Evolutionary conservation across 2,113 vertebrate species (phyloP), one percentile per base, ranked within the genome.

Genomic region (Lasiurus borealis): DNA sequence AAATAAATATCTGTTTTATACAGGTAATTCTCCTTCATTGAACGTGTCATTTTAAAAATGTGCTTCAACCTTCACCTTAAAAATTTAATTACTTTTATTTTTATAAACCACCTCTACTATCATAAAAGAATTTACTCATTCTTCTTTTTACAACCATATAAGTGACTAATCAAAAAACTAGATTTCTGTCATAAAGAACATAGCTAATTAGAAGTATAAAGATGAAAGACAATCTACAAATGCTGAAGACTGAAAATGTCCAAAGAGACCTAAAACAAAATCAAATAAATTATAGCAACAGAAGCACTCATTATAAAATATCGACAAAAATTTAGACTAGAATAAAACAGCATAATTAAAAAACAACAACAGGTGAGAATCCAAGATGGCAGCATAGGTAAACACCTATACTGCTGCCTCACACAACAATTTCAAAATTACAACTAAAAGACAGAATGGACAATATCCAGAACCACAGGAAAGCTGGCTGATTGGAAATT

Each of bases 161-260:
- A 93, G 89, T 75, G 19, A 78, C 36, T 52, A 88, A 71, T 23
- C 23, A 69, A 76, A 93, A 96, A 78, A 34, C 15, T 21, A 54
- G 1, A 80, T 66, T 57, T 95, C 25, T 73, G 31, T 31, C 29
- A 88, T 66, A 95, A 85, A 73, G 31, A 76, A 76, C 25, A 72
- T 44, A 95, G 80, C n/a, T 80, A 90, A 91, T 64, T 82, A 72
- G 2, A 72, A 72, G 34, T 84, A 62, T 52, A 59, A 95, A 88
- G 82, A 52, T 90, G 11, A 92, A 97, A 93, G 84, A 18, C 9
- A 44, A 25, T 69, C 44, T 80, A 92, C 7, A 94, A 87, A 90
- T 88, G 50, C 48, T 85, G 77, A 93, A 48, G 48, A 92, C 72
- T 73, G 89, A 31, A 91, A 59, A 44, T 59, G 11, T 8, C 18